Base-by-base conservation (phyloP, 30 jellyfish, hydroid and myxozoan genomes). In the Chrysaora quinquecirrha region DNA sequence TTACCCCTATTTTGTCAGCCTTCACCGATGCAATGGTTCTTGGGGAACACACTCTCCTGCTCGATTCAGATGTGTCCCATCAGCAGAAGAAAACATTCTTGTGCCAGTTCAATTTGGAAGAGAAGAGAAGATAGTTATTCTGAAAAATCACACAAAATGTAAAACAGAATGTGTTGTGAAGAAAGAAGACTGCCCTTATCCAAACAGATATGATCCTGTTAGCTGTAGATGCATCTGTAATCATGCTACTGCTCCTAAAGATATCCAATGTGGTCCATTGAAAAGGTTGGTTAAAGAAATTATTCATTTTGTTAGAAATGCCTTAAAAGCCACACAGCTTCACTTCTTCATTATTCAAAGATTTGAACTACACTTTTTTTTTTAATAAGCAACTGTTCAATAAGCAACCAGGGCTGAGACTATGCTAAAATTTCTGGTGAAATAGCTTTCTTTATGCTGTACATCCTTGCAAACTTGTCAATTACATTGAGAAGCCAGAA, bases 1-100 rank as follows among this genome's bases (percentile, higher is more conserved):
- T 58, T 85, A 73, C 38, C 95, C 95, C 22, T 85, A 85, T 61
- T 85, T 73, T 28, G 95, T 85, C 73, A 85, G 88, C 35, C 67
- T 85, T 23, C 95, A 85, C 66, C 78, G 95, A 46, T 85, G 95
- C 75, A 85, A 75, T 73, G 95, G 95, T 34, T 85, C 95, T 0
- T 20, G 56, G 23, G 95, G 95, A 14, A 65, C 80, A 27, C 30
- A 9, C 10, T 66, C 82, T 32, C 95, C 95, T 0, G 38, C 79
- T 2, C 31, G 16, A 30, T 54, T 73, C 70, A 32, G 82, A 29
- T 85, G 95, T 63, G 90, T 85, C n/a, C 72, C 89, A 25, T 27
- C 72, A 2, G 47, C 31, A 34, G 43, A 69, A 61, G 78, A 32
- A 50, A 31, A 30, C 20, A 23, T 82, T 0, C 22, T 3, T 3